A percentile compares a stretch with the other conserved stretches of the same genome.
phyloP scores from a whole-genome alignment of 2,797 vertebrate genomes.

The Danio kyathit region DNA sequence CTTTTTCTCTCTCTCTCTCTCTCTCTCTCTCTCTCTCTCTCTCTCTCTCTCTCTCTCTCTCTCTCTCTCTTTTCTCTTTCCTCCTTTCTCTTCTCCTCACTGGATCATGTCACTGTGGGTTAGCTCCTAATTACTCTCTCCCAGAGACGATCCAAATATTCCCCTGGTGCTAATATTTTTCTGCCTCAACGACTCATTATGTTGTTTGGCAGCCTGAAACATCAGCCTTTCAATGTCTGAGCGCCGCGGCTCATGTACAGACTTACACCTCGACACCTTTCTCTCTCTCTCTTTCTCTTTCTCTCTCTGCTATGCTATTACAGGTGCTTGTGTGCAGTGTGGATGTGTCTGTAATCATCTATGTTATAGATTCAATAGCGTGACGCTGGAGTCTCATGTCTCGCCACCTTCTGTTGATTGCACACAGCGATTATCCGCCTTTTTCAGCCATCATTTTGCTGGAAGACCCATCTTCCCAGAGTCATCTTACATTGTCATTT shows the following conservation, averaged over 20 bases:
- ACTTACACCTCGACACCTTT: conserved; percentile 57
- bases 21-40: not conserved
- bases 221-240: conserved; percentile 85
- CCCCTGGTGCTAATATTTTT: conserved; percentile 94
- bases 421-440: conserved; percentile 9
- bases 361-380: conserved; percentile 41
- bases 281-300: conserved; percentile 57
- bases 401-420: conserved; percentile 18
- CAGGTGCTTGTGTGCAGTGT: conserved; percentile 68
- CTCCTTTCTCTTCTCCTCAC: conserved; percentile 69
- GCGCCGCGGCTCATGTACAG: conserved; percentile 76
- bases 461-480: not conserved
- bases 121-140: conserved; percentile 96
- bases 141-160: conserved; percentile 90
- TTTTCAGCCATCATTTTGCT: conserved; percentile 14
- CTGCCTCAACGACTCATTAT: conserved; percentile 93
- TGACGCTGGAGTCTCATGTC: not conserved
- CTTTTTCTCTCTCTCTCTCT: conserved; percentile 29
- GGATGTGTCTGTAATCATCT: conserved; percentile 43
- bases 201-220: conserved; percentile 90
- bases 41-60: not conserved
- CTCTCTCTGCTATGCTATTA: conserved; percentile 74
- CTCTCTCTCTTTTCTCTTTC: not conserved
- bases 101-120: conserved; percentile 90
- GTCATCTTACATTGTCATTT: not conserved